Evolutionary conservation across 2,888 invertebrate species (phyloP), one percentile per base, ranked within the genome.

Genomic region (Leptinotarsa haldemani): DNA sequence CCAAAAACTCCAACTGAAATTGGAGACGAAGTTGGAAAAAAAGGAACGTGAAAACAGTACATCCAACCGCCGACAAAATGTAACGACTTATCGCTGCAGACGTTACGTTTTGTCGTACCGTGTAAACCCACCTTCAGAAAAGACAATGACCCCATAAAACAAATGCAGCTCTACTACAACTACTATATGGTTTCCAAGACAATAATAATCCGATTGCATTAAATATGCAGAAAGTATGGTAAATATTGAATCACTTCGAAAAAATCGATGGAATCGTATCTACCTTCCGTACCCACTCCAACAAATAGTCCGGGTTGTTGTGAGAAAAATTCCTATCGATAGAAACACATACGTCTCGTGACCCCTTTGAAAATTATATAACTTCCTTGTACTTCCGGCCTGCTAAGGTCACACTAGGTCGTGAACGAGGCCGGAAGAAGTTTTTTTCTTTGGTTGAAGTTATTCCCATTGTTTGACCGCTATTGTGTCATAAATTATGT

Each of bases 331-430:
- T n/a, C 4, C 25, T 15, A 61, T 61, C 61, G 30, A 61, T 30
- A 61, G 56, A 15, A 18, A 22, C 22, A 12, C 56, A 20, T 15
- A 15, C 4, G n/a, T 61, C 25, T 61, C 56, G 9, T 61, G 61
- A 61, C 61, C 61, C 30, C 18, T 61, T 61, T n/a, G 25, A 18
- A 61, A 61, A 30, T 30, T 12, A 61, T 30, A 61, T 61, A 61
- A 61, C 30, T 61, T 61, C 61, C 61, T 25, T 56, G 16, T 61
- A 30, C 61, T 61, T 61, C 61, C 61, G 61, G 25, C 25, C 30
- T 15, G 30, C 61, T 16, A 30, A 61, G 61, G 61, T 61, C 61
- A 61, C 25, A 56, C 22, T 56, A 56, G 25, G 25, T 61, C 25
- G 30, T 25, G 25, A 61, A 16, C 61, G 25, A 61, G 25, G 16